A percentile compares a stretch with the other conserved stretches of the same genome.
Evolutionary conservation across 2,113 vertebrate genomes (phyloP).

Genomic region (Macaca fascicularis): DNA sequence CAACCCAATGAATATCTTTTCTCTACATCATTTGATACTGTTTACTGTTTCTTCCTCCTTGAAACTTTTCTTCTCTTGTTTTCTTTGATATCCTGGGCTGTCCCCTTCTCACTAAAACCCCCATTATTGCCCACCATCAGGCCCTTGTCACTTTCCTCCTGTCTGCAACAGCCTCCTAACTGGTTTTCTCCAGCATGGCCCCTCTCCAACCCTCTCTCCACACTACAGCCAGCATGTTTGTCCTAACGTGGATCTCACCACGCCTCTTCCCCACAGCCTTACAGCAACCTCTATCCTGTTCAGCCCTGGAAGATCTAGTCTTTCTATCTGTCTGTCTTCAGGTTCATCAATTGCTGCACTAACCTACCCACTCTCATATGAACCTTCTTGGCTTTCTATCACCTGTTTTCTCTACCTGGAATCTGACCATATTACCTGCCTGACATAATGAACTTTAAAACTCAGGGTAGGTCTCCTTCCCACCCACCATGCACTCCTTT

Average conservation of each 20-base stretch:
- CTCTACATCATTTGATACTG: not conserved
- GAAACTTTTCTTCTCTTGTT: not conserved
- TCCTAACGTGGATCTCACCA: not conserved
- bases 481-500: not conserved
- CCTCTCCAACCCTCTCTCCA: not conserved
- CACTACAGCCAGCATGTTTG: not conserved
- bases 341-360: not conserved
- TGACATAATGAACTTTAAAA: not conserved
- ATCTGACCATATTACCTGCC: not conserved
- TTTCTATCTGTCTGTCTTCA: not conserved
- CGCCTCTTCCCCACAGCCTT: not conserved
- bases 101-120: not conserved
- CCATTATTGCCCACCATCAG: not conserved
- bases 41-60: not conserved
- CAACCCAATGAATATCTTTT: not conserved
- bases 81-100: not conserved
- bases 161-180: not conserved
- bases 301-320: not conserved
- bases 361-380: not conserved
- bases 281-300: not conserved
- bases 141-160: not conserved
- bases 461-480: not conserved
- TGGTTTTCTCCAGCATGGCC: not conserved
- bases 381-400: not conserved
- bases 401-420: not conserved